Evolutionary conservation across 2,888 invertebrate genomes (phyloP).

Genomic region (Ypsolopha sequella): DNA sequence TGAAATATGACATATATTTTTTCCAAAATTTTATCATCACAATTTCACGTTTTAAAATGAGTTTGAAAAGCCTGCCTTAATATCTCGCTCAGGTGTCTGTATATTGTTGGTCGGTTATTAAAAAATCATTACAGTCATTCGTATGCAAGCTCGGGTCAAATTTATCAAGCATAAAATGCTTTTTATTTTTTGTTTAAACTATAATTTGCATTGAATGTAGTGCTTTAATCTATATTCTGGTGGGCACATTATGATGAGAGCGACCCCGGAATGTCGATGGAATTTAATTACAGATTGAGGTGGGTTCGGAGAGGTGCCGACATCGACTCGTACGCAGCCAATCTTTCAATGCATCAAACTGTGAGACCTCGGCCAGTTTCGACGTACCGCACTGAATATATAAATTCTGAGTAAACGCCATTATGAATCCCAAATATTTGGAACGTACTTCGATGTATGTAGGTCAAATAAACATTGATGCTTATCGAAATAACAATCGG

Average conservation of each 20-base stretch:
- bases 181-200: neutral
- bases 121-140: constrained; percentile 4
- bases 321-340: neutral
- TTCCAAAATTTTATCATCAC: too few species aligned
- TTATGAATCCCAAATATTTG: constrained; percentile 21
- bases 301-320: neutral
- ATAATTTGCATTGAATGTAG: constrained; percentile 1
- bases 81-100: neutral
- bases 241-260: constrained; percentile 20
- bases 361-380: constrained; percentile 13
- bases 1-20: too few species aligned
- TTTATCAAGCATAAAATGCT: neutral
- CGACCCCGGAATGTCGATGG: constrained; percentile 22
- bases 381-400: constrained; percentile 33
- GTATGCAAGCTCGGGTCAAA: neutral
- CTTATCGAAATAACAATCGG: neutral
- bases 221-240: constrained; percentile 13
- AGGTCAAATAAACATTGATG: neutral
- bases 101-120: neutral
- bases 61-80: too few species aligned
- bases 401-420: constrained; percentile 17
- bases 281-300: constrained; percentile 25
- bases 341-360: neutral
- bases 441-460: constrained; percentile 9
- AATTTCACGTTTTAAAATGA: too few species aligned